Conservation (phyloP, 2,888 invertebrate genomes). For the Desoria tigrina region DNA sequence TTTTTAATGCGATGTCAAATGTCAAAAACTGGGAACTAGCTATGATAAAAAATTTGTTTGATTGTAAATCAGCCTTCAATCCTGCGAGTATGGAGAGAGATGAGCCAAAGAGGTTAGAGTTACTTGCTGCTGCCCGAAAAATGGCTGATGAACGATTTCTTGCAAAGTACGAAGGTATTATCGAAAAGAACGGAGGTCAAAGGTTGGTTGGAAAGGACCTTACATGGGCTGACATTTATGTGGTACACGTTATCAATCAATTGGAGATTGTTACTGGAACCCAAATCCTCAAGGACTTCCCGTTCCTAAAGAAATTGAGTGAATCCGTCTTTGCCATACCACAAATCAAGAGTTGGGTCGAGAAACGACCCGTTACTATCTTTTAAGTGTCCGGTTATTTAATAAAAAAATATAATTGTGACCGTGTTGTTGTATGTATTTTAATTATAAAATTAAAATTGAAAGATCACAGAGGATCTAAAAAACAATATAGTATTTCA, state of each 20-base stretch:
- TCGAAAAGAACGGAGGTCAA: constrained; percentile 31
- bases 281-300: constrained; percentile 61
- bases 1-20: too few relatives aligned
- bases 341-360: constrained; percentile 62
- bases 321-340: constrained; percentile 62
- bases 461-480: too few relatives aligned
- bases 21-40: not conserved
- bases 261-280: constrained; percentile 62
- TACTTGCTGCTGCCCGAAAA: not conserved
- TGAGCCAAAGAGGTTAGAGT: not conserved
- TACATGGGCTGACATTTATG: constrained; percentile 60
- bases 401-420: too few relatives aligned
- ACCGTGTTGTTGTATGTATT: too few relatives aligned
- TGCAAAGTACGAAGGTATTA: constrained; percentile 23
- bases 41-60: not conserved
- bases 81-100: constrained; percentile 9
- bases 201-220: constrained; percentile 32
- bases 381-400: constrained; percentile 56
- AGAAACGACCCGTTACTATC: constrained; percentile 62
- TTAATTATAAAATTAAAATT: too few relatives aligned
- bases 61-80: not conserved
- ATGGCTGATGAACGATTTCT: constrained; percentile 7
- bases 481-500: too few relatives aligned
- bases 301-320: constrained; percentile 61
- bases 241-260: constrained; percentile 62